Evolutionary conservation across 2,888 invertebrate species (phyloP), one percentile per base, ranked within the genome.

Genomic region (Criorhina ranunculi): DNA sequence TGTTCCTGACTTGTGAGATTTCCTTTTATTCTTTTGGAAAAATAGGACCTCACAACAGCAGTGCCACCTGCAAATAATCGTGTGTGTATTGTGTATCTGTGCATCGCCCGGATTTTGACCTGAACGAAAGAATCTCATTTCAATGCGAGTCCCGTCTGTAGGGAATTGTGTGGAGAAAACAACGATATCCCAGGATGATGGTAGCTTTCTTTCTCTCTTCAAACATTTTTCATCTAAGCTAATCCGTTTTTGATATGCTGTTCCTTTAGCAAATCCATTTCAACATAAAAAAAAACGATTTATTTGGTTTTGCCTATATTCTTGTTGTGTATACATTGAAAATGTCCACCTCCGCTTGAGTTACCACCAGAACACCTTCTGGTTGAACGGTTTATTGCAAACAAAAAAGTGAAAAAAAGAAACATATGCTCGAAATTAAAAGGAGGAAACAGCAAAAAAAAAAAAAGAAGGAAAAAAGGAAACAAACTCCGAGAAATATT

Each of bases 201-300:
- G n/a, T n/a, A n/a, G n/a, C n/a, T 24, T 24, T 24, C 24, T 4
- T 24, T 24, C 4, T 24, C 24, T 24, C 73, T 67, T 73, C 78
- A 19, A 82, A 73, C 78, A 72, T 3, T 24, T 73, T 76, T 69
- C 75, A 85, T 85, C 69, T 76, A 37, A 66, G 55, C 75, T 85
- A 85, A 85, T 85, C 80, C 80, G 75, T 64, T 80, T 85, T 85
- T 80, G 75, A 80, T 85, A 66, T 66, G 75, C 69, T 69, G 59
- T 62, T 78, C 49, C 57, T 59, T 46, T 64, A 49, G 57, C 49
- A 69, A 81, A 81, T 69, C 80, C 80, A 62, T 55, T 69, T 12
- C 15, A 24, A 24, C 24, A 24, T 24, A 24, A 4, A 24, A 29
- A 62, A 81, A 62, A 69, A 69, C 73, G 59, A 67, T 53, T 33